Evolutionary conservation across 2,888 invertebrate genomes (phyloP).

Genomic region (Scotopteryx bipunctaria): DNA sequence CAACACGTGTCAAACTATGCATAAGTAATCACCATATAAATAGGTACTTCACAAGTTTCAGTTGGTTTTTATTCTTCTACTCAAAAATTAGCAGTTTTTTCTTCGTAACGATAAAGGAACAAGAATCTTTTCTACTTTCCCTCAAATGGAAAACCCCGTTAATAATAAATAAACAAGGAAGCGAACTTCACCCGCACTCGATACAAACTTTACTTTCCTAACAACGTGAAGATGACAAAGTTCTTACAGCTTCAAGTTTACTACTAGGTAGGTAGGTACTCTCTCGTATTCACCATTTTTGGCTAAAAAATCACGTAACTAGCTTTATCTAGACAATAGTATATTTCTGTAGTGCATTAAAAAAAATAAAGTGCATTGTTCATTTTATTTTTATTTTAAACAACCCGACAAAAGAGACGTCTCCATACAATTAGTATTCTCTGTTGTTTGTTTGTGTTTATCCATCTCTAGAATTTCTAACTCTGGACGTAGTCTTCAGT

Average conservation of each 20-base stretch:
- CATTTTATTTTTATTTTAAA: too few species aligned
- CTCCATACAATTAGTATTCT: neutral
- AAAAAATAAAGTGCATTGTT: too few species aligned
- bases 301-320: too few species aligned
- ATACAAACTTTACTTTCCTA: conserved; percentile 22
- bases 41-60: too few species aligned
- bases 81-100: too few species aligned
- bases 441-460: neutral
- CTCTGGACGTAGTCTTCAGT: too few species aligned
- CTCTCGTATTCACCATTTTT: neutral
- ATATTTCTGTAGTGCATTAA: too few species aligned
- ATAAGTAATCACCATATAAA: too few species aligned
- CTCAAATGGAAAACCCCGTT: conserved; percentile 2
- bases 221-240: conserved; percentile 29
- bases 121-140: neutral
- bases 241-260: conserved; percentile 14
- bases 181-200: conserved; percentile 25
- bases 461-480: neutral
- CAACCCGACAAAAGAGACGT: neutral
- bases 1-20: too few species aligned
- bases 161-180: conserved; percentile 12
- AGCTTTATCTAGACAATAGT: too few species aligned
- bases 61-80: too few species aligned
- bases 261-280: neutral
- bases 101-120: too few species aligned